Evolutionary conservation across 2,797 vertebrate genomes (phyloP).

Genomic region (Gymnothorax reevesii): DNA sequence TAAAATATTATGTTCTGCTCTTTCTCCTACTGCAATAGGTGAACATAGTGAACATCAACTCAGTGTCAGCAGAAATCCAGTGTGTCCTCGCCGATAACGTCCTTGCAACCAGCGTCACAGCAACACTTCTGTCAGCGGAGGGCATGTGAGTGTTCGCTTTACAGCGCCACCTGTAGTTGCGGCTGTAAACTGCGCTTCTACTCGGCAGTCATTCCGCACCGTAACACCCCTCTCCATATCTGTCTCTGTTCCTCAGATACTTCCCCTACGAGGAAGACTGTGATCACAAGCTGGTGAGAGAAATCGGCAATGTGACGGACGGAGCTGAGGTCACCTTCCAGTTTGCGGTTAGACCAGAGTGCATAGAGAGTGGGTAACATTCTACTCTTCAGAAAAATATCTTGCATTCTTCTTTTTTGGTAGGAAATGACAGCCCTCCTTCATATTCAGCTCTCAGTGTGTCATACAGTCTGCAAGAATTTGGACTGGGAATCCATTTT

Average conservation of each 20-base stretch:
- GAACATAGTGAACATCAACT: constrained; percentile 72
- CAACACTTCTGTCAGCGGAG: constrained; percentile 65
- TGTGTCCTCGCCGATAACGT: constrained; percentile 69
- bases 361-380: constrained; percentile 57
- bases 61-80: constrained; percentile 71
- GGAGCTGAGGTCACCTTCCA: constrained; percentile 70
- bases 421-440: neutral
- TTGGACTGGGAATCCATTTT: no score
- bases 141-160: constrained; percentile 68
- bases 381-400: neutral
- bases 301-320: constrained; percentile 71
- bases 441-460: neutral
- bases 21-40: constrained; percentile 56
- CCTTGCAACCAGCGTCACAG: constrained; percentile 69
- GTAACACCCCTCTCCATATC: neutral
- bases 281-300: constrained; percentile 61
- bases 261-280: constrained; percentile 67
- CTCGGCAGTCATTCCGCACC: neutral
- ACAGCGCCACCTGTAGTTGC: neutral
- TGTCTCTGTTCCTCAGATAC: constrained; percentile 53
- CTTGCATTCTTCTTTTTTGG: neutral
- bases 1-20: neutral
- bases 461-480: no score
- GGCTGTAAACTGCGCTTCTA: neutral
- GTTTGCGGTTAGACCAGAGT: constrained; percentile 70